phyloP scores from a whole-genome alignment of 2,888 invertebrate species.

The Drosophila infuscata region DNA sequence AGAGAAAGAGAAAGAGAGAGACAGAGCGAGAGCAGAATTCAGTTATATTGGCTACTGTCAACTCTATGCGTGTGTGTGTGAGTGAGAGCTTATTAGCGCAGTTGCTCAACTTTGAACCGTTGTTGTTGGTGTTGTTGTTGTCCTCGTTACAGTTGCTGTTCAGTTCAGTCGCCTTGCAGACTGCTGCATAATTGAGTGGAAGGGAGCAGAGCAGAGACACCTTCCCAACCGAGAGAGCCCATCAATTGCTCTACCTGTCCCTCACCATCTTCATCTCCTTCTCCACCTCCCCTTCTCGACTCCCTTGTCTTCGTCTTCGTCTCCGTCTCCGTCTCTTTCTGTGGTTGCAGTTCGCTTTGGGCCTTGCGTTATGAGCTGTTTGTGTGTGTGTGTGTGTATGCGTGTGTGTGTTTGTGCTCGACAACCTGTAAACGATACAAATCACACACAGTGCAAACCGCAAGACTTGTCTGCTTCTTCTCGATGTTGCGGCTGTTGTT shows the following conservation, averaged over 20 bases:
- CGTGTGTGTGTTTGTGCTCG: conserved; percentile 16
- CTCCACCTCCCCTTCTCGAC: background rate
- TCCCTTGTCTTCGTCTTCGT: background rate
- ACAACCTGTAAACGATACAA: conserved; percentile 75
- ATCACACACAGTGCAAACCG: conserved; percentile 65
- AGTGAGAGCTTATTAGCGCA: conserved; percentile 21
- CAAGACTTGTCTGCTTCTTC: conserved; percentile 31
- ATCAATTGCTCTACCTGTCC: background rate
- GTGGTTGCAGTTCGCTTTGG: background rate
- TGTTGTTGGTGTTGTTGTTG: background rate
- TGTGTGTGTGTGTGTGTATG: background rate
- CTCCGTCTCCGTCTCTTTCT: background rate
- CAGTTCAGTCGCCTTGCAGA: background rate
- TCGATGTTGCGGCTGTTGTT: conserved; percentile 15
- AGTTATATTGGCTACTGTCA: conserved; percentile 33
- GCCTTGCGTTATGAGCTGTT: conserved; percentile 17
- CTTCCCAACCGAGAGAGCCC: background rate
- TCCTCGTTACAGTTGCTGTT: conserved; percentile 3
- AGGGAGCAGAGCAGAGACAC: conserved; percentile 14
- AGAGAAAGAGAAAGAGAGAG: background rate
- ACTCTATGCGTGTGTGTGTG: background rate
- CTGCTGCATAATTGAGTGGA: conserved; percentile 6
- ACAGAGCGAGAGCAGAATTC: background rate
- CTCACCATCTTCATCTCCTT: background rate
- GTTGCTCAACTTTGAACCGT: conserved; percentile 28